Percentiles rank a stretch among this genome's conserved stretches.
Conservation (phyloP, 2,113 vertebrate genomes). For the Clarias gariepinus region DNA sequence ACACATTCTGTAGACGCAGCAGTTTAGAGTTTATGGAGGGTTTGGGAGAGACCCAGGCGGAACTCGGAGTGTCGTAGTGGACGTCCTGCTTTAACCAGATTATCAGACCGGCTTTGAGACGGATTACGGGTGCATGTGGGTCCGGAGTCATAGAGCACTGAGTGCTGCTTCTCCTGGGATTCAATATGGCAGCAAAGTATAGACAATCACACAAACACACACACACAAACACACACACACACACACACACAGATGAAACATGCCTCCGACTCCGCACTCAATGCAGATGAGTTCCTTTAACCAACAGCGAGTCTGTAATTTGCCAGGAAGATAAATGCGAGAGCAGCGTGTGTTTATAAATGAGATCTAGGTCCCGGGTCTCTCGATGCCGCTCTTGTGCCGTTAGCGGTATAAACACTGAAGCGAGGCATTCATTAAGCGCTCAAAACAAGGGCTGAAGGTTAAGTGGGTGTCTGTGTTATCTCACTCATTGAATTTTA, state of each 20-base stretch:
- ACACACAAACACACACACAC: background rate
- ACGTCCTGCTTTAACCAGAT: background rate
- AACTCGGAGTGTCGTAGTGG: background rate
- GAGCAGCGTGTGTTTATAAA: conserved; percentile 50
- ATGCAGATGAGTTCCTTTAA: conserved; percentile 43
- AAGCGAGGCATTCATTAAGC: conserved; percentile 53
- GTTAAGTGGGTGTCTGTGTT: conserved; percentile 53
- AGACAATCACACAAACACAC: background rate
- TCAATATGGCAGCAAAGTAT: conserved; percentile 32
- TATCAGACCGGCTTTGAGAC: background rate
- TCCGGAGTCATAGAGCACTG: background rate
- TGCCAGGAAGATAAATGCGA: conserved; percentile 46
- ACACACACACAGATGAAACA: background rate
- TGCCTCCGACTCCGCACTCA: conserved; percentile 6
- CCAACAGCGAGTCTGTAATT: conserved; percentile 46
- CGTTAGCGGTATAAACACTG: conserved; percentile 51
- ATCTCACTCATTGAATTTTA: conserved; percentile 56
- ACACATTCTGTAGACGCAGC: background rate
- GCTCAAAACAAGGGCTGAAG: conserved; percentile 52
- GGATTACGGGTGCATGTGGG: background rate
- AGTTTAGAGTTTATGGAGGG: background rate
- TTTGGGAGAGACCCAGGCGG: background rate
- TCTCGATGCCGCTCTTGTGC: conserved; percentile 52
- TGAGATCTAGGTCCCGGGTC: conserved; percentile 49
- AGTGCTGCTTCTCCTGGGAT: conserved; percentile 27